Evolutionary conservation across 2,888 invertebrate genomes (phyloP), one percentile per base, ranked within the genome.

Genomic region (Ctena decussata): DNA sequence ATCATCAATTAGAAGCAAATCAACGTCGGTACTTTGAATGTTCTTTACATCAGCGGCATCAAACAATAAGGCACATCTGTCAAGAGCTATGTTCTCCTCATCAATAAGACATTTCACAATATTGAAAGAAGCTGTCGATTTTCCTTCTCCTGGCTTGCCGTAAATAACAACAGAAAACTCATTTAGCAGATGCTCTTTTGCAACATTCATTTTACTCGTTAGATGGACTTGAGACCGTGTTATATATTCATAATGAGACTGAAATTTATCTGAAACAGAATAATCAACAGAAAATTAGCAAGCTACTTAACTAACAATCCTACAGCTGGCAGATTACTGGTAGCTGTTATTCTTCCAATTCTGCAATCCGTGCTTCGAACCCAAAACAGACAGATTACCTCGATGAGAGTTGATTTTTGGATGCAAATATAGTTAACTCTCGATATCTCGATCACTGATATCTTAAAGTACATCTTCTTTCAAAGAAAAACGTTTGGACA

Each of bases 141-240:
- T 75, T 8, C 75, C 75, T n/a, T 75, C 75, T 60, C 75, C 75
- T 27, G 75, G 75, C 6, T 53, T 60, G 2, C 75, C 75, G 21
- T 32, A 32, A 1, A 75, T 21, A 18, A 60, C 37, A 5, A 75
- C 75, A 24, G 60, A 53, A 39, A 24, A 30, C 11, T 12, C 12
- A 1, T 41, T n/a, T 5, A 39, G 11, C 37, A 75, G 24, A 37
- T 35, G 30, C 0, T 41, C 41, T 15, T 39, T 53, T 0, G 75
- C 75, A 24, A 2, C 11, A 30, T 35, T 5, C 35, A 35, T 15
- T 18, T 1, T 12, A 35, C 21, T 12, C 6, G 35, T 32, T 1
- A 65, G 21, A 3, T 11, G 32, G 2, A 35, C 1, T 3, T 65
- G 11, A 6, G 18, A 11, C 21, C 65, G 32, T 3, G 21, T 65